These are phyloP conservation scores for Caretta caretta DNA, from an alignment of 2,113 vertebrate genomes.

Conservation along the genomic window DNA sequence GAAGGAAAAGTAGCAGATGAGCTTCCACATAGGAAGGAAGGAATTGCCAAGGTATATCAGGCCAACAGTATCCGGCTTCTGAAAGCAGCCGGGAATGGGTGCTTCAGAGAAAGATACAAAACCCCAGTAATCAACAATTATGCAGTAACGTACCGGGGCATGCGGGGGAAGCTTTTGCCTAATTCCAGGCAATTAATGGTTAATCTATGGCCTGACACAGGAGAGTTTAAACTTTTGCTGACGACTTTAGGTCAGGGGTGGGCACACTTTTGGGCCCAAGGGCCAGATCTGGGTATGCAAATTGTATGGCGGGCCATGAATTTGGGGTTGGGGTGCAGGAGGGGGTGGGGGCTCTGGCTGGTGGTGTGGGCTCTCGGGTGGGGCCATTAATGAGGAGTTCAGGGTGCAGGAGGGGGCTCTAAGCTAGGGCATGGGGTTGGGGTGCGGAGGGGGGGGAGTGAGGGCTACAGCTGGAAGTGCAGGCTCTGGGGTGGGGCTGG, in stretches of 20 bases:
- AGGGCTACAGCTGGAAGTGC: too few relatives aligned
- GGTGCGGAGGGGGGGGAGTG: too few relatives aligned
- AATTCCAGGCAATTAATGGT: background rate
- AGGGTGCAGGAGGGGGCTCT: too few relatives aligned
- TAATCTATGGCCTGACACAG: background rate
- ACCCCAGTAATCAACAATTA: background rate
- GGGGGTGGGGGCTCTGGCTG: too few relatives aligned
- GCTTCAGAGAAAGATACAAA: background rate
- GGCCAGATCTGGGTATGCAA: too few relatives aligned
- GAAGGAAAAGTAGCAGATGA: slow-evolving; percentile 22
- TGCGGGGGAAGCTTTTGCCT: background rate
- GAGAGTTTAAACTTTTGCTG: slow-evolving; percentile 30
- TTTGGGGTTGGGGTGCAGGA: too few relatives aligned
- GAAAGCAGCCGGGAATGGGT: background rate
- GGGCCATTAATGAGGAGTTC: too few relatives aligned
- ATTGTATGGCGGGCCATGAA: too few relatives aligned
- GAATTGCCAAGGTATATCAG: background rate
- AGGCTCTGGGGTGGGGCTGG: too few relatives aligned
- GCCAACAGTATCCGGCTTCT: background rate
- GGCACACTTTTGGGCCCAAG: too few relatives aligned
- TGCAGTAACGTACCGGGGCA: background rate
- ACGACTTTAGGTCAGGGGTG: background rate
- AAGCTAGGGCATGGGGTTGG: too few relatives aligned
- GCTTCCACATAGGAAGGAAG: background rate
- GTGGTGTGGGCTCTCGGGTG: too few relatives aligned